Conservation (phyloP, 2,888 invertebrate genomes). For the Isotomurus palustris region DNA sequence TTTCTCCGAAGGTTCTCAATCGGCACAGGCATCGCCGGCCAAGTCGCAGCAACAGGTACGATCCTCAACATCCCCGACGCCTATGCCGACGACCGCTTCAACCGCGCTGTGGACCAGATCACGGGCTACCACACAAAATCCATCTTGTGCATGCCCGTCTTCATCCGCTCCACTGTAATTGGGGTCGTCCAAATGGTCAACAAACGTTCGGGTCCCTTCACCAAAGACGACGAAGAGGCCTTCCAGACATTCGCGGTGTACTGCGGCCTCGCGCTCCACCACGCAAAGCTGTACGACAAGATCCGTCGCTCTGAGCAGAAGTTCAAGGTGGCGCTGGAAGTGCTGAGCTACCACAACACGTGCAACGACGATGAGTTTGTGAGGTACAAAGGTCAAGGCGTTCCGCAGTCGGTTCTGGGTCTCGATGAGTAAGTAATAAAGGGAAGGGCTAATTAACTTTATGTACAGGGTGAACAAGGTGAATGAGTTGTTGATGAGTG, state of each 20-base stretch:
- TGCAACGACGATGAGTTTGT: constrained; percentile 67
- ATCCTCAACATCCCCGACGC: constrained; percentile 77
- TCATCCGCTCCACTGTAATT: constrained; percentile 69
- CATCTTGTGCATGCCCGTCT: constrained; percentile 83
- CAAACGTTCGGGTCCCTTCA: constrained; percentile 51
- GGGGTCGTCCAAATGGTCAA: constrained; percentile 88
- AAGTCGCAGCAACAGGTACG: constrained; percentile 73
- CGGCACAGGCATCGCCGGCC: constrained; percentile 74
- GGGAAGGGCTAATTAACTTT: too few species aligned
- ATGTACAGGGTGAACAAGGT: too few species aligned
- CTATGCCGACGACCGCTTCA: constrained; percentile 71
- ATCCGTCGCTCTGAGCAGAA: constrained; percentile 77
- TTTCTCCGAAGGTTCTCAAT: constrained; percentile 60
- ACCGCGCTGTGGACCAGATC: constrained; percentile 57
- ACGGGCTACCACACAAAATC: constrained; percentile 37
- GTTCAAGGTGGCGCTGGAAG: constrained; percentile 73
- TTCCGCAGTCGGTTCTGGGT: constrained; percentile 39
- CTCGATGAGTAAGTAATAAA: constrained; percentile 47
- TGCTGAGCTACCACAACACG: constrained; percentile 65
- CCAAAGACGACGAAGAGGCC: constrained; percentile 66
- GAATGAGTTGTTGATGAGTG: too few species aligned
- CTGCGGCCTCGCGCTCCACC: constrained; percentile 77
- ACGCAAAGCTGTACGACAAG: constrained; percentile 73
- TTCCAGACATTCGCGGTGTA: constrained; percentile 81
- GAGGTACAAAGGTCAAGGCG: constrained; percentile 30